phyloP scores from a whole-genome alignment of 2,797 vertebrate species.

The Neostethus bicornis region DNA sequence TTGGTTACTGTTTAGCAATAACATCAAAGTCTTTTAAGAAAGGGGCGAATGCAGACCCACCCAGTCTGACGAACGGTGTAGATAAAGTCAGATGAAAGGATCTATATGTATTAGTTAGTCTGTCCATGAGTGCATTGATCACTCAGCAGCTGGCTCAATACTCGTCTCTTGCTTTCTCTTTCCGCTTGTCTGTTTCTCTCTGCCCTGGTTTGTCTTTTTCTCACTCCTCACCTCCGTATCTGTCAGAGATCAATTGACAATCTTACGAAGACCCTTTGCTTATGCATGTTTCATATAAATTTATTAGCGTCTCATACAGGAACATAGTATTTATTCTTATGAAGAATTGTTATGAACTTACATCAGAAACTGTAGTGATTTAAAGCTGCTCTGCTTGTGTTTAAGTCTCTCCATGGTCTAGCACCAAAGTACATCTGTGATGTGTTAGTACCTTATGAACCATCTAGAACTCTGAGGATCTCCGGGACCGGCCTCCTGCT shows the following conservation, averaged over 20 bases:
- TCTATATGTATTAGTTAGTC: slow-evolving; percentile 61
- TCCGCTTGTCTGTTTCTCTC: slow-evolving; percentile 38
- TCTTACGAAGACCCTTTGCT: slow-evolving; percentile 15
- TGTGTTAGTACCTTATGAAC: no score
- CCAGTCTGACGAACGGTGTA: slow-evolving; percentile 48
- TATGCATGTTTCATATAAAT: not conserved
- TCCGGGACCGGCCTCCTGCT: no score
- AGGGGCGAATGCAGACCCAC: slow-evolving; percentile 21
- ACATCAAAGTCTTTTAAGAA: slow-evolving; percentile 46
- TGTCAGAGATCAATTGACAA: slow-evolving; percentile 43
- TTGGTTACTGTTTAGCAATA: slow-evolving; percentile 25
- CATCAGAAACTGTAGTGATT: not conserved
- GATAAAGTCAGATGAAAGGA: slow-evolving; percentile 61
- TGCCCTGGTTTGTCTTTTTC: slow-evolving; percentile 32
- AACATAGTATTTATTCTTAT: not conserved
- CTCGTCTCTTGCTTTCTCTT: slow-evolving; percentile 32
- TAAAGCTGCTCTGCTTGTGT: no score
- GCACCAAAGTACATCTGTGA: no score
- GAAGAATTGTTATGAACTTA: not conserved
- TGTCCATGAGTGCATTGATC: slow-evolving; percentile 62
- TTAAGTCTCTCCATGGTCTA: no score
- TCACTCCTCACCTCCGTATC: slow-evolving; percentile 27
- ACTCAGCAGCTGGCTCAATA: slow-evolving; percentile 44
- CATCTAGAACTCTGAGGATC: no score
- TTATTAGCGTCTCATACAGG: not conserved